Conservation (phyloP, 1,140 invertebrate species). For the Medauroidea extradentata region DNA sequence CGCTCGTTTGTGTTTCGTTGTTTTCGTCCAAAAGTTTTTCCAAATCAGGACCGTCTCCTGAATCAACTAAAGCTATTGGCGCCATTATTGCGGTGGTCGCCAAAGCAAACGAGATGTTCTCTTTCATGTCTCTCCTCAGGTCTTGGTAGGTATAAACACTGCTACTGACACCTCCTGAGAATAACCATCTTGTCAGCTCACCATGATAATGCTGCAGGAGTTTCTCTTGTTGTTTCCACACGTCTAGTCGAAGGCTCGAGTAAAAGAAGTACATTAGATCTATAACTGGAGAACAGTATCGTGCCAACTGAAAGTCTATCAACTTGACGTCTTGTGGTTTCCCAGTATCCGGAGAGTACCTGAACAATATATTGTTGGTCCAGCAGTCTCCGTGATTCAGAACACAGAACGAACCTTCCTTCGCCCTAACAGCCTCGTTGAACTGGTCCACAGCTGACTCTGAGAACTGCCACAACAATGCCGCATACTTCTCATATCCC, state of each 20-base stretch:
- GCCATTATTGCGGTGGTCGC: slow-evolving; percentile 27
- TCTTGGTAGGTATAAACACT: slow-evolving; percentile 40
- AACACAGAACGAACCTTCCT: slow-evolving; percentile 22
- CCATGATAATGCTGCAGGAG: slow-evolving; percentile 43
- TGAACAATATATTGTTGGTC: slow-evolving; percentile 52
- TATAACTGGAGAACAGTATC: slow-evolving; percentile 46
- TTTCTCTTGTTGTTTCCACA: slow-evolving; percentile 35
- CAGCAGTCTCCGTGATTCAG: slow-evolving; percentile 51
- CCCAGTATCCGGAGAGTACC: slow-evolving; percentile 22
- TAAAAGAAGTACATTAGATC: slow-evolving; percentile 56
- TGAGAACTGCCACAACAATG: neutral
- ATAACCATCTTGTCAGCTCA: slow-evolving; percentile 36
- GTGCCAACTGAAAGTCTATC: slow-evolving; percentile 39
- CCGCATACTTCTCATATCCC: neutral
- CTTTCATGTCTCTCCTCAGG: slow-evolving; percentile 33
- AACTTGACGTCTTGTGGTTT: slow-evolving; percentile 30
- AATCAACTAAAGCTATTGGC: slow-evolving; percentile 32
- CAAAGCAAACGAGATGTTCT: slow-evolving; percentile 33
- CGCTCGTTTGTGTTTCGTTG: too few relatives aligned
- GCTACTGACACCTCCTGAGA: slow-evolving; percentile 36
- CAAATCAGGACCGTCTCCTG: slow-evolving; percentile 18
- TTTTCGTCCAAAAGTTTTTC: slow-evolving; percentile 20
- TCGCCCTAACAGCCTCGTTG: neutral
- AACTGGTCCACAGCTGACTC: neutral
- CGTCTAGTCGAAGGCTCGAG: slow-evolving; percentile 43